Percentiles rank a stretch among this genome's conserved stretches.
Evolutionary conservation across 2,797 vertebrate species (phyloP).

Genomic region (Acrossocheilus fasciatus): DNA sequence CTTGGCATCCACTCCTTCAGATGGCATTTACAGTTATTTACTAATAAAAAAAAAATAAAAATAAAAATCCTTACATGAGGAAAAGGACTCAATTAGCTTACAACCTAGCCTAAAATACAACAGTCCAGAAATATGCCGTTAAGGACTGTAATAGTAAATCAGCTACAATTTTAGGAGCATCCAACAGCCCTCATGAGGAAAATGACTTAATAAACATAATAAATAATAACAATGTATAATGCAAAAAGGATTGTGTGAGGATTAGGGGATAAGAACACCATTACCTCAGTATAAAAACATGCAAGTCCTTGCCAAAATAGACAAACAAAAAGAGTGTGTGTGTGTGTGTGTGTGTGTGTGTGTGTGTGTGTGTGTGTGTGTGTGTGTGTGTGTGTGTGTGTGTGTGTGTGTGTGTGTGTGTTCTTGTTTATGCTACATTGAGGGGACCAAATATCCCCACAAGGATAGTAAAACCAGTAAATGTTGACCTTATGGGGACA

Average conservation of each 20-base stretch:
- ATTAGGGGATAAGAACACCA: neutral
- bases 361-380: conserved; percentile 23
- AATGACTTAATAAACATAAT: conserved; percentile 20
- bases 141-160: conserved; percentile 3
- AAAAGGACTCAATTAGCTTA: neutral
- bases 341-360: neutral
- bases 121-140: neutral
- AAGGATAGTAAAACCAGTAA: too few species aligned
- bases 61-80: neutral
- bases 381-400: conserved; percentile 33
- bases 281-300: neutral
- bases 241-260: neutral
- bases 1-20: too few species aligned
- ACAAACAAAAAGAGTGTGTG: conserved; percentile 20
- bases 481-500: too few species aligned
- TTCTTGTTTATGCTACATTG: too few species aligned
- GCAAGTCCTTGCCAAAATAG: neutral
- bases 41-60: neutral
- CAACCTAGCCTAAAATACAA: neutral
- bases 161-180: neutral
- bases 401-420: conserved; percentile 10
- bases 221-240: conserved; percentile 3
- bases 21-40: neutral
- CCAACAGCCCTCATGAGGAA: neutral
- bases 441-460: too few species aligned